phyloP scores from a whole-genome alignment of 1,140 invertebrate species.

The Pollicipes pollicipes region DNA sequence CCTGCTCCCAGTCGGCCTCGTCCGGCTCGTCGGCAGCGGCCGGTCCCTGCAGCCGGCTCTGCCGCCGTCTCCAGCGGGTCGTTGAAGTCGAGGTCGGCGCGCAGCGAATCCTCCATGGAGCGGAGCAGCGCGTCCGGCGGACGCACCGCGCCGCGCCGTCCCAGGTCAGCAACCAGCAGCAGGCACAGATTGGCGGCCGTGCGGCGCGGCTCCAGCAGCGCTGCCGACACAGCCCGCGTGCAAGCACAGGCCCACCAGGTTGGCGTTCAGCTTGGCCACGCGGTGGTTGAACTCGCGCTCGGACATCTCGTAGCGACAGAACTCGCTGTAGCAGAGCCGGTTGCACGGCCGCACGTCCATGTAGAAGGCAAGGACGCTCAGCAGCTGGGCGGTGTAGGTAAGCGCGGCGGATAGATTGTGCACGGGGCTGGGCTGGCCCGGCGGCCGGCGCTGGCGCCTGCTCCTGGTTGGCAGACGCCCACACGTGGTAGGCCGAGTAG shows the following conservation, averaged over 20 bases:
- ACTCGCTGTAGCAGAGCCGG: slow-evolving; percentile 58
- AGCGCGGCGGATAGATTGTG: slow-evolving; percentile 58
- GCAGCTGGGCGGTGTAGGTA: slow-evolving; percentile 59
- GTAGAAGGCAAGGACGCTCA: slow-evolving; percentile 56
- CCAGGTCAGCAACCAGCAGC: not conserved
- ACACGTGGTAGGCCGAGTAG: slow-evolving; percentile 53
- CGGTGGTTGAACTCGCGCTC: slow-evolving; percentile 50
- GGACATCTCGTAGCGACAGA: slow-evolving; percentile 43
- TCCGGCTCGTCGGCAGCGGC: not conserved
- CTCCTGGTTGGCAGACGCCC: slow-evolving; percentile 43
- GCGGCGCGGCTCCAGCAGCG: not conserved
- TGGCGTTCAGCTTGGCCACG: slow-evolving; percentile 59
- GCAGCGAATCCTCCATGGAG: not conserved
- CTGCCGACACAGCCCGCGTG: slow-evolving; percentile 44
- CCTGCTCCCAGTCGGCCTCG: not conserved
- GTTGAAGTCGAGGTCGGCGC: not conserved
- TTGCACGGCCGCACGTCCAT: slow-evolving; percentile 55
- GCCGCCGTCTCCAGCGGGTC: not conserved
- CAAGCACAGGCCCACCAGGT: slow-evolving; percentile 61
- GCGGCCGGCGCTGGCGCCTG: slow-evolving; percentile 53
- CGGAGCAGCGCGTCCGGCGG: not conserved
- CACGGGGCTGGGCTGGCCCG: slow-evolving; percentile 32
- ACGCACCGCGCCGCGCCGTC: not conserved
- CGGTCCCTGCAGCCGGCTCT: not conserved
- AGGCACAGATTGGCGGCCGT: not conserved